Conservation (phyloP, 2,113 vertebrate species). For the Anser brachyrhynchus region DNA sequence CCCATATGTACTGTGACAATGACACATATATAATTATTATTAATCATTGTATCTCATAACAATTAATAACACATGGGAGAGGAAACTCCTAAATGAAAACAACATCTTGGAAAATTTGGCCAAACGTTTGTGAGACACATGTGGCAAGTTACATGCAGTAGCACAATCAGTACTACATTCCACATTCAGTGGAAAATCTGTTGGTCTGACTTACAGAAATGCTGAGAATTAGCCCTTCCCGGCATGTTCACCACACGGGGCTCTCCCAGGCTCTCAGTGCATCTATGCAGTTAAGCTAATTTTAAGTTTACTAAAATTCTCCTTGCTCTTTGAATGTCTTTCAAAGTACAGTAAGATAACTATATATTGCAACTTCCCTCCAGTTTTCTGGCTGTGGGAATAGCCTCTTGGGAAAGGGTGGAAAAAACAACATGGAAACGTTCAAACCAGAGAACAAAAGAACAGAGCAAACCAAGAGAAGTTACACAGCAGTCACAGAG, state of each 20-base stretch:
- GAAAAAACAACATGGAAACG: background rate
- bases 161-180: background rate
- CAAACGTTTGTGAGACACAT: background rate
- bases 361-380: background rate
- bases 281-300: background rate
- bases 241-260: accelerated
- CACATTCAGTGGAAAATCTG: background rate
- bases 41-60: background rate
- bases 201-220: background rate
- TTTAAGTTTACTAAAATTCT: background rate
- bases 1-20: background rate
- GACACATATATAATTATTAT: background rate
- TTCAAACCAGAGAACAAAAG: background rate
- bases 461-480: slow-evolving; percentile 36
- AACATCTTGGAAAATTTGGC: background rate
- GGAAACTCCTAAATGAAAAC: background rate
- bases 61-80: background rate
- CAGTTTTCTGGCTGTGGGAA: background rate
- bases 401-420: background rate
- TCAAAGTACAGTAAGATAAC: background rate
- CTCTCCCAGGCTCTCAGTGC: background rate
- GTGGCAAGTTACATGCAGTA: background rate
- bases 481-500: slow-evolving; percentile 54
- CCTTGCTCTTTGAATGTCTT: background rate
- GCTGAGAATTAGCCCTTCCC: background rate